A percentile compares a stretch with the other conserved stretches of the same genome.
phyloP scores from a whole-genome alignment of 2,113 vertebrate genomes.

The Leptobrachium ailaonicum region DNA sequence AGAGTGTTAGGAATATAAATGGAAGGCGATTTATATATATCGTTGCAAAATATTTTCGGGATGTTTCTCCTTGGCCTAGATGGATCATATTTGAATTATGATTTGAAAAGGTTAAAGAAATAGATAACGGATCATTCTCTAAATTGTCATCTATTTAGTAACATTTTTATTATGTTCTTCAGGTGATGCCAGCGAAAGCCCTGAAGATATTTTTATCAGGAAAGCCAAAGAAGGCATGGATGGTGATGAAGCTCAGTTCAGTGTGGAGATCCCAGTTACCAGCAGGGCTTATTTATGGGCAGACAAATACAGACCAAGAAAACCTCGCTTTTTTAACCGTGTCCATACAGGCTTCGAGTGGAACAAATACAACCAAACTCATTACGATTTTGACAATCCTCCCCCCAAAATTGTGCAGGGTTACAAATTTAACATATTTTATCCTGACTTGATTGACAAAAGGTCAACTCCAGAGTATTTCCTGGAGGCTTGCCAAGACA shows the following conservation, averaged over 20 bases:
- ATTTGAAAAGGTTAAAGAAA: no score
- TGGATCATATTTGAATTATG: no score
- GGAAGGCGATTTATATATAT: no score
- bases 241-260: conserved; percentile 93
- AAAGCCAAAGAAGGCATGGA: conserved; percentile 93
- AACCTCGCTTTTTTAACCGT: conserved; percentile 96
- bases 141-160: no score
- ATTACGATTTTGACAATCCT: conserved; percentile 96
- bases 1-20: no score
- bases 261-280: conserved; percentile 88
- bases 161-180: rapidly evolving
- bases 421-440: conserved; percentile 99
- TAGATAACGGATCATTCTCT: no score
- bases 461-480: conserved; percentile 95
- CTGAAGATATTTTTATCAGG: conserved; percentile 91
- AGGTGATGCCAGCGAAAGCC: conserved; percentile 89
- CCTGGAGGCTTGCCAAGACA: conserved; percentile 89
- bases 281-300: conserved; percentile 97
- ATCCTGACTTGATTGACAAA: conserved; percentile 94
- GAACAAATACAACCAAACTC: conserved; percentile 99
- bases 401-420: conserved; percentile 97
- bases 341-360: conserved; percentile 98
- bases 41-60: no score
- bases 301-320: conserved; percentile 95
- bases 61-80: no score